These are phyloP conservation scores for Armadillidium nasatum DNA, from an alignment of 1,140 invertebrate genomes.

Conservation along the genomic window DNA sequence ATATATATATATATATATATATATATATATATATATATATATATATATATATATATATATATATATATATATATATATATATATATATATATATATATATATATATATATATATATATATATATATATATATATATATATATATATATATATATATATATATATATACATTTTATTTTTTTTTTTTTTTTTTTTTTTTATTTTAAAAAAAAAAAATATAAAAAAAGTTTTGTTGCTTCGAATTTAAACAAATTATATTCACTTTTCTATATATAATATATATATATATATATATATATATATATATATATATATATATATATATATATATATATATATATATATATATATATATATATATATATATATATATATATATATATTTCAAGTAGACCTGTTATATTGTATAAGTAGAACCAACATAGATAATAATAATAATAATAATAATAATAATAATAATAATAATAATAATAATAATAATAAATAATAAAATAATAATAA, in stretches of 20 bases:
- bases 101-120: constrained; percentile 16
- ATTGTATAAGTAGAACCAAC: no score
- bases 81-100: constrained; percentile 16
- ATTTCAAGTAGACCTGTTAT: no score
- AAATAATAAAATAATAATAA: no score
- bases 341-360: neutral
- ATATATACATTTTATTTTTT: no score
- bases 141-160: neutral
- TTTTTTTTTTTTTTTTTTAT: no score
- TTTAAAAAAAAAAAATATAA: no score
- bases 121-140: constrained; percentile 15
- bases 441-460: no score
- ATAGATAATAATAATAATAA: no score
- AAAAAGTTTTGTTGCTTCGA: no score
- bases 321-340: neutral
- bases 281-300: constrained; percentile 17
- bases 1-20: constrained; percentile 6
- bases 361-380: neutral
- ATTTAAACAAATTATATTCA: no score
- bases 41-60: constrained; percentile 20
- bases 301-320: neutral
- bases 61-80: constrained; percentile 20
- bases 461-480: no score
- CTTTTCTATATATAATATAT: neutral
- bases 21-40: neutral